Evolutionary conservation across 2,888 invertebrate species (phyloP), one percentile per base, ranked within the genome.

Genomic region (Cephus nigrinus): DNA sequence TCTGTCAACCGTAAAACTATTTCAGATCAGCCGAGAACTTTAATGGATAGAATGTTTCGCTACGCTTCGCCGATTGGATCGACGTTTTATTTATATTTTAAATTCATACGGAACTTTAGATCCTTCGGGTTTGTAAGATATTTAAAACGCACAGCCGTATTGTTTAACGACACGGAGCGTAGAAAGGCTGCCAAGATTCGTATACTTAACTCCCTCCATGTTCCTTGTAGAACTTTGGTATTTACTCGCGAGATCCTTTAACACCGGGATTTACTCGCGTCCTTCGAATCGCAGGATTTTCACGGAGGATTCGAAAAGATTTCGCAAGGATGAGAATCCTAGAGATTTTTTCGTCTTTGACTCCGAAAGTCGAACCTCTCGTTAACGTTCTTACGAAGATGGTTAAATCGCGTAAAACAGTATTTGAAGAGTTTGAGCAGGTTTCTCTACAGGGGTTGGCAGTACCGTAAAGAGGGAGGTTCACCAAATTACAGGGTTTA

Each of bases 401-500:
- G 23, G 9, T 55, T 23, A 55, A 55, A 55, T 55, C 23, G 5
- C 55, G 55, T 55, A 55, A 55, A 23, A 55, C 23, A 0, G 9
- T 55, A 23, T 9, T 55, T 23, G 9, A 9, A 15, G 23, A 55
- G 55, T 23, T 23, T 2, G 55, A 55, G 2, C 55, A 55, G 55
- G 55, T 55, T 55, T 23, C 71, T 31, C 71, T 3, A 71, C 0
- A 15, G 15, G 31, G 12, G 71, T 71, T 15, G 71, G 15, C 31
- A 71, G 71, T 32, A 30, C 30, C 69, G 69, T 71, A 15, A 71
- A 71, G 32, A 31, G 71, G 33, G 31, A 31, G 9, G 71, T 33
- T 71, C 71, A n/a, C 31, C 31, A 78, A 78, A 76, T 78, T 78
- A 75, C 32, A 78, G 75, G 68, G 72, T 78, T 76, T 68, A 72